These are phyloP conservation scores for Drosophila kohkoa DNA, from an alignment of 1,140 invertebrate species.

Conservation along the genomic window DNA sequence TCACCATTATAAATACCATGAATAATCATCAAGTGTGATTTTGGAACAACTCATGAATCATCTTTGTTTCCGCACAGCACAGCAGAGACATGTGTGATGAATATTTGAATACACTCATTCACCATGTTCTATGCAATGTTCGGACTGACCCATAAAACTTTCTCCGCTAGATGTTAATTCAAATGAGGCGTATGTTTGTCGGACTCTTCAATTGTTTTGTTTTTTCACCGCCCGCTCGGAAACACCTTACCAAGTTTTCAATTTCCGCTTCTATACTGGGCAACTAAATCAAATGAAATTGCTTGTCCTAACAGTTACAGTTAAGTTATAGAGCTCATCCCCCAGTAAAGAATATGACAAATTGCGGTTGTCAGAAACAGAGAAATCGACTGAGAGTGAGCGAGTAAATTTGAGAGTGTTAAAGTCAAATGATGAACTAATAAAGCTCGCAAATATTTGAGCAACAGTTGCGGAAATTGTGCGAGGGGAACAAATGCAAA, in stretches of 20 bases:
- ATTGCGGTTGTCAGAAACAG: slow-evolving; percentile 36
- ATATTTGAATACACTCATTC: slow-evolving; percentile 29
- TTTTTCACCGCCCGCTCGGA: not conserved
- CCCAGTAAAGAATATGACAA: slow-evolving; percentile 53
- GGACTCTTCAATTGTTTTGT: slow-evolving; percentile 33
- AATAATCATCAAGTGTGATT: slow-evolving; percentile 49
- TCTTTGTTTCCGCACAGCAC: slow-evolving; percentile 4
- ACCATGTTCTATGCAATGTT: slow-evolving; percentile 14
- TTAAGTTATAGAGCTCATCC: slow-evolving; percentile 16
- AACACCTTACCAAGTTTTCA: slow-evolving; percentile 22
- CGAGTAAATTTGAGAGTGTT: slow-evolving; percentile 27
- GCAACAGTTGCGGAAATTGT: slow-evolving; percentile 58
- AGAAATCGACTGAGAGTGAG: too few relatives aligned
- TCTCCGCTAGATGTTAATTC: slow-evolving; percentile 43
- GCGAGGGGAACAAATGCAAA: not conserved
- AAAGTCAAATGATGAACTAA: slow-evolving; percentile 70
- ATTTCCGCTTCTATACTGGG: slow-evolving; percentile 26
- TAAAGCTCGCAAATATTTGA: slow-evolving; percentile 72
- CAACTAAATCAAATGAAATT: slow-evolving; percentile 62
- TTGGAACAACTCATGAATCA: slow-evolving; percentile 62
- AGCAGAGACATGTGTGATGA: slow-evolving; percentile 28
- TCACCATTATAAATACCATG: slow-evolving; percentile 41
- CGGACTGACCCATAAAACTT: slow-evolving; percentile 50
- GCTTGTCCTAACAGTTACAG: slow-evolving; percentile 53
- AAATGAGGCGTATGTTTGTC: slow-evolving; percentile 45